These are phyloP conservation scores for Tetranychus cinnabarinus DNA, from an alignment of 1,140 invertebrate species.

Conservation along the genomic window DNA sequence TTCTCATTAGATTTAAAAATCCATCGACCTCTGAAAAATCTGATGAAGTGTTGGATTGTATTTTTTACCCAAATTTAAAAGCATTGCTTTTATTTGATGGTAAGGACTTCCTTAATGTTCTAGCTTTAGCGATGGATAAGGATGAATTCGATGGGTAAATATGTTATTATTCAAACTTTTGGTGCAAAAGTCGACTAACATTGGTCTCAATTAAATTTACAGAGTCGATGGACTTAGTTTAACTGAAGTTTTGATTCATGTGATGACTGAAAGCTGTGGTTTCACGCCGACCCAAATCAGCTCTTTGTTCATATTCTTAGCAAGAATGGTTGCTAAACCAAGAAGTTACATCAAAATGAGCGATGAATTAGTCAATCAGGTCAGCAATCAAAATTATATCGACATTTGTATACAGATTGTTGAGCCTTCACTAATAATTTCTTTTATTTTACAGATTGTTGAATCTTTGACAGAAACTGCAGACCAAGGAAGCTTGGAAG, in stretches of 20 bases:
- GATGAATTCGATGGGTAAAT: conserved; percentile 35
- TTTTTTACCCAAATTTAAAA: conserved; percentile 23
- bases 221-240: conserved; percentile 31
- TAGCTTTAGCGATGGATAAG: conserved; percentile 65
- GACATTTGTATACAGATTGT: neutral
- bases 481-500: conserved; percentile 33
- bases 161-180: neutral
- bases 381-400: conserved; percentile 11
- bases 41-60: neutral
- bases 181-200: neutral
- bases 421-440: too few relatives aligned
- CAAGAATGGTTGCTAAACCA: conserved; percentile 34
- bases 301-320: conserved; percentile 46
- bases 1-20: neutral
- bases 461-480: conserved; percentile 23
- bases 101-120: conserved; percentile 66
- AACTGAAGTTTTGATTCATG: conserved; percentile 50
- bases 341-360: conserved; percentile 25
- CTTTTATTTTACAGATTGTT: conserved; percentile 18
- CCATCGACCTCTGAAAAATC: neutral
- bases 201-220: neutral
- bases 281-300: conserved; percentile 36
- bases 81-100: conserved; percentile 63
- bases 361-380: conserved; percentile 30
- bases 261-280: conserved; percentile 41